These are phyloP conservation scores for Pelecanus crispus DNA, from an alignment of 2,113 vertebrate genomes.

Conservation along the genomic window DNA sequence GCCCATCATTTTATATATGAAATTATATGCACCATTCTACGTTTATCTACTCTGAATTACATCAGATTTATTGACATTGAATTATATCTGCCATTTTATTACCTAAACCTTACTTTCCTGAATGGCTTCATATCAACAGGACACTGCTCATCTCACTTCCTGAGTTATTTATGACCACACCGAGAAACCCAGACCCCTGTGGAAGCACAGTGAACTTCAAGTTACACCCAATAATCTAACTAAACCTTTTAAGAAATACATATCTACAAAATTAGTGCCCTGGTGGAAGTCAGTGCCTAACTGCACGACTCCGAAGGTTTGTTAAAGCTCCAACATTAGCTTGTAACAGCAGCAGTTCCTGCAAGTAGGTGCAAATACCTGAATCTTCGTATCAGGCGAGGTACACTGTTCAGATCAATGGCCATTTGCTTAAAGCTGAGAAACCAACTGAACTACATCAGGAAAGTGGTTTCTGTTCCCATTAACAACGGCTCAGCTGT, in stretches of 20 bases:
- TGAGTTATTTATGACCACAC: not conserved
- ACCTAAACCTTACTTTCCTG: not conserved
- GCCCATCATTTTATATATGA: not conserved
- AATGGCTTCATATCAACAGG: not conserved
- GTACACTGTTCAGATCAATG: not conserved
- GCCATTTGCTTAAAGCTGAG: not conserved
- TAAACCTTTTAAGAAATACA: not conserved
- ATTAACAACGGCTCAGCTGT: not conserved
- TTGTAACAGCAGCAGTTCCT: not conserved
- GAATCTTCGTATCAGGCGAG: not conserved
- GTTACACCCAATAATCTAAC: not conserved
- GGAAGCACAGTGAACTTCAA: not conserved
- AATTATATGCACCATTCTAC: not conserved
- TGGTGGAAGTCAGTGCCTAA: not conserved
- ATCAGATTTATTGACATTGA: not conserved
- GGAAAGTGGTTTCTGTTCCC: not conserved
- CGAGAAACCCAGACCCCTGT: not conserved
- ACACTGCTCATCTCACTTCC: not conserved
- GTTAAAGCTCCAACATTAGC: not conserved
- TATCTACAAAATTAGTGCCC: not conserved
- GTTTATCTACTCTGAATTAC: not conserved
- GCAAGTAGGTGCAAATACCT: not conserved
- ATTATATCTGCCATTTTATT: not conserved
- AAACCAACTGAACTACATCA: not conserved
- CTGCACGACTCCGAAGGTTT: not conserved